Evolutionary conservation across 2,888 invertebrate genomes (phyloP), one percentile per base, ranked within the genome.

Genomic region (Volucella zonaria): DNA sequence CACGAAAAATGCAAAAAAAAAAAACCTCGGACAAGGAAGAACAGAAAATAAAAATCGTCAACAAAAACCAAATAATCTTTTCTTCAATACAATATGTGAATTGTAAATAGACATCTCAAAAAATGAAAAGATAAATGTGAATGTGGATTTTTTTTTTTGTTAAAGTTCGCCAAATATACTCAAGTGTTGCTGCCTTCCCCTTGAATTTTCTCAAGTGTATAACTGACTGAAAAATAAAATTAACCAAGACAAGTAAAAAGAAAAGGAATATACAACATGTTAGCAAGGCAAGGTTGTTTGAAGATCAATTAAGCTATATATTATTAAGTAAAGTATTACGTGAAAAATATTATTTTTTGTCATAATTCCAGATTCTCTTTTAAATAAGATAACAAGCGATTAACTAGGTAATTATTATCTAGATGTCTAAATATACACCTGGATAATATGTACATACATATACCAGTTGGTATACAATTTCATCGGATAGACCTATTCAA

Each of bases 281-380:
- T 31, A 51, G 61, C 40, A 68, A 15, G 54, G 47, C 68, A 82
- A 82, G 82, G 82, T 78, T 73, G 10, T 64, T 52, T 68, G 52
- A 79, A 79, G 82, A 82, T 82, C 82, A 79, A 74, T 74, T 74
- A 68, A 58, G 52, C 59, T 61, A 66, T 54, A 67, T 56, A 67
- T 6, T 31, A 31, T 31, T 31, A 67, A 78, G 77, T 73, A 77
- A 78, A 73, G 18, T 18, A 31, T 31, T 31, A 31, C 31, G 31
- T 6, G 4, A 23, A 23, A 23, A 23, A 31, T 6, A 45, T 43
- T 68, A 61, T 58, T 40, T 64, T 66, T 49, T 82, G 66, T 78
- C 73, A 82, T 77, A 51, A 56, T 56, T 62, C 62, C 58, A 68
- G 71, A 51, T 75, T 70, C 42, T 54, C 77, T 49, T 62, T 61